Evolutionary conservation across 2,797 vertebrate species (phyloP).

Genomic region (Xiphophorus birchmanni): DNA sequence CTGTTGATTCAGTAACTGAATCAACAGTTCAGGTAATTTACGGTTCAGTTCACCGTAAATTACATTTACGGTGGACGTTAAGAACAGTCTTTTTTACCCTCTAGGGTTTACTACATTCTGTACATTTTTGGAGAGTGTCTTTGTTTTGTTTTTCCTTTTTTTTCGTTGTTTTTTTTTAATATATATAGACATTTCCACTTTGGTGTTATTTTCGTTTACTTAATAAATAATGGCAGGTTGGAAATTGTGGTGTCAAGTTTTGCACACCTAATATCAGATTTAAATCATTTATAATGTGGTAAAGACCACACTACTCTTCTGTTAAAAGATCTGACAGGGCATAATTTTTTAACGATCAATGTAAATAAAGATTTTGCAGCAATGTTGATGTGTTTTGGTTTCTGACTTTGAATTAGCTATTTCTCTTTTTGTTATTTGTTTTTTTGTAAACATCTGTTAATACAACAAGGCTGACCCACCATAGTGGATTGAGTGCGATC

Average conservation of each 20-base stretch:
- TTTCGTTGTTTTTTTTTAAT: no score
- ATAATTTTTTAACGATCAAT: neutral
- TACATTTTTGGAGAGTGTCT: neutral
- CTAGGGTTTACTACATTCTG: neutral
- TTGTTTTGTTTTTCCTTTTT: neutral
- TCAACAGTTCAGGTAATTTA: neutral
- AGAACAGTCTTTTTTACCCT: neutral
- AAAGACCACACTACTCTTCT: neutral
- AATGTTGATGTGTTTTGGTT: neutral
- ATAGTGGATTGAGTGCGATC: slow-evolving; percentile 57
- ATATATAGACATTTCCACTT: neutral
- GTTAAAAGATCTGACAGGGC: neutral
- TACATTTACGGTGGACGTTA: neutral
- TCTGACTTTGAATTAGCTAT: neutral
- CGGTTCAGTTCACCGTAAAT: neutral
- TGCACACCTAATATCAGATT: neutral
- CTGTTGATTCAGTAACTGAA: neutral
- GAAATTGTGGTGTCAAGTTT: neutral
- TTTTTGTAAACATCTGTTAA: neutral
- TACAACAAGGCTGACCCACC: slow-evolving; percentile 49
- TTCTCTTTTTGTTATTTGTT: neutral
- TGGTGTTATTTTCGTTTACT: neutral
- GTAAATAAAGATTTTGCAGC: neutral
- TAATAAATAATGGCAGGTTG: neutral
- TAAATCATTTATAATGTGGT: neutral